Percentiles rank a stretch among this genome's conserved stretches.
Conservation (phyloP, 2,797 vertebrate species). For the Nyctalus aviator region DNA sequence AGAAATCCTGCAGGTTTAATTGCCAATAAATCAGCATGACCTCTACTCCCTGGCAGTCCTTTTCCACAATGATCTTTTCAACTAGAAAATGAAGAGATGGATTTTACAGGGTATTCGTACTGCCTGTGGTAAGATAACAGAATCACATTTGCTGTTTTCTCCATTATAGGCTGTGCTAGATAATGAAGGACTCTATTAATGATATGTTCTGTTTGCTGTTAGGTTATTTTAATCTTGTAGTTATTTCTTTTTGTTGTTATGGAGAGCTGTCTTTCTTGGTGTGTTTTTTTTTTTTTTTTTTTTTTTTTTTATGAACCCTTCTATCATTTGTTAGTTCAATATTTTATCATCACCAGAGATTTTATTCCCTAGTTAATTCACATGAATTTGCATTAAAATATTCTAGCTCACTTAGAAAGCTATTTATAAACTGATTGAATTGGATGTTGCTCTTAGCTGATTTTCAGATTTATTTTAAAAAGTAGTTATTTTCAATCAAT, state of each 20-base stretch:
- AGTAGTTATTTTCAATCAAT: conserved; percentile 67
- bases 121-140: conserved; percentile 94
- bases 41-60: conserved; percentile 91
- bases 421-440: conserved; percentile 30
- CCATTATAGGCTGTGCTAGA: conserved; percentile 91
- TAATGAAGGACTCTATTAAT: conserved; percentile 97
- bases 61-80: conserved; percentile 95
- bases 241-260: conserved; percentile 79
- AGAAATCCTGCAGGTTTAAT: conserved; percentile 97
- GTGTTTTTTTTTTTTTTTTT: conserved; percentile 40
- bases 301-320: conserved; percentile 45
- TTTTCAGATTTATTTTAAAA: conserved; percentile 73
- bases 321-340: conserved; percentile 70
- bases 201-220: conserved; percentile 92
- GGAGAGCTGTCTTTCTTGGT: conserved; percentile 59
- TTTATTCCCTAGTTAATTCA: conserved; percentile 71
- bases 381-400: conserved; percentile 69
- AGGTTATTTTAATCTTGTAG: conserved; percentile 86
- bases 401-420: conserved; percentile 67
- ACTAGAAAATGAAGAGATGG: conserved; percentile 97
- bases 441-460: conserved; percentile 65
- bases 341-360: conserved; percentile 68
- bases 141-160: conserved; percentile 88
- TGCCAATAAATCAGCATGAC: conserved; percentile 98
- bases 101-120: conserved; percentile 92